A percentile compares a stretch with the other conserved stretches of the same genome.
These are phyloP conservation scores for Tapirus terrestris DNA, from an alignment of 2,113 vertebrate species.

Conservation along the genomic window DNA sequence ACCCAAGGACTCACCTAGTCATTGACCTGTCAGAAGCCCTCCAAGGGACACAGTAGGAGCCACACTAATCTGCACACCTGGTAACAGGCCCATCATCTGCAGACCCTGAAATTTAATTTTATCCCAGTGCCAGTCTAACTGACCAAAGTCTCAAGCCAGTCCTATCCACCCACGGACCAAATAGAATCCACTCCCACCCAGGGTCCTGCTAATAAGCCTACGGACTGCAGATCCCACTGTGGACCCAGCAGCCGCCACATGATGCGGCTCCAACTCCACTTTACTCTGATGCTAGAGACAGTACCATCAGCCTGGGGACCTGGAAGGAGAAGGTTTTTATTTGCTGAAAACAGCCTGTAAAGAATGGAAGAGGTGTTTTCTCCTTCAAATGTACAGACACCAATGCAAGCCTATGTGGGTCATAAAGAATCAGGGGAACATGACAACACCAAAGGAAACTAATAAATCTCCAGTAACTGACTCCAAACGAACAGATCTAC, in stretches of 20 bases:
- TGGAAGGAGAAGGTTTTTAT: neutral
- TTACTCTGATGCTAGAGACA: neutral
- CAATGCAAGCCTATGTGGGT: neutral
- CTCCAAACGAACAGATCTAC: neutral
- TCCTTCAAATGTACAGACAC: neutral
- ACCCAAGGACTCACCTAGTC: neutral
- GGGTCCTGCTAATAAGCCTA: neutral
- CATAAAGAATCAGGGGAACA: neutral
- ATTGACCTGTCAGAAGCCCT: neutral
- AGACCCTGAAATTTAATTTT: neutral
- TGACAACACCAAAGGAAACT: neutral
- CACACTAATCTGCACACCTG: neutral
- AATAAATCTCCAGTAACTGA: neutral
- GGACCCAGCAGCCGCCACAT: neutral
- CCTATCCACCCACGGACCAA: neutral
- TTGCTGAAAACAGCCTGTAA: neutral
- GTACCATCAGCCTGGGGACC: neutral
- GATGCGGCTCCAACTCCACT: neutral
- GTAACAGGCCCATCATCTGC: neutral
- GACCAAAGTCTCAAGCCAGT: neutral
- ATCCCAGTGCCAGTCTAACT: neutral
- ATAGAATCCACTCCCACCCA: neutral
- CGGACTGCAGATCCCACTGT: neutral
- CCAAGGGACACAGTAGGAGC: neutral
- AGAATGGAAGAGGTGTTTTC: neutral